Evolutionary conservation across 1,140 invertebrate genomes (phyloP).

Genomic region (Homarus americanus): DNA sequence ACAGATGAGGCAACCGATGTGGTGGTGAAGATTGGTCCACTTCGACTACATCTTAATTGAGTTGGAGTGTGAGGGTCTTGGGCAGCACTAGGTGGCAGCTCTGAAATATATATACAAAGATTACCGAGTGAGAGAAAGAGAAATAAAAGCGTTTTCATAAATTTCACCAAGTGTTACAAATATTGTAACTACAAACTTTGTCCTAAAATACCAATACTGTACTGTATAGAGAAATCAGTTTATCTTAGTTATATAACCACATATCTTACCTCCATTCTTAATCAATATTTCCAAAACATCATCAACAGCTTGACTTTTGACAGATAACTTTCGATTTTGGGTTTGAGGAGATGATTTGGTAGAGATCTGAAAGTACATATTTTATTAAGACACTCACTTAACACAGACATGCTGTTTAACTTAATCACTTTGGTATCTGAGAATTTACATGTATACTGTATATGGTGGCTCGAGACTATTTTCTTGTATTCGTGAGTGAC

Average conservation of each 20-base stretch:
- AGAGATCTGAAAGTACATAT: conserved; percentile 42
- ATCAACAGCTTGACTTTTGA: conserved; percentile 93
- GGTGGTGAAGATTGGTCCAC: conserved; percentile 45
- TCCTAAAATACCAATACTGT: neutral
- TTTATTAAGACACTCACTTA: too few species aligned
- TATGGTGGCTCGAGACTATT: too few species aligned
- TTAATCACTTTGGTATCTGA: too few species aligned
- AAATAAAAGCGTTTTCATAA: neutral
- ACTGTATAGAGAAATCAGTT: neutral
- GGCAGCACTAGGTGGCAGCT: conserved; percentile 91
- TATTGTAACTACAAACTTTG: neutral
- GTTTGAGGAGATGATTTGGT: conserved; percentile 43
- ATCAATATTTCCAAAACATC: conserved; percentile 97
- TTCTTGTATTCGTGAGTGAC: too few species aligned
- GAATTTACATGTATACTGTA: too few species aligned
- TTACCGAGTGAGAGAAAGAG: neutral
- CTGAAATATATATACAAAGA: conserved; percentile 78
- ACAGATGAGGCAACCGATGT: conserved; percentile 78
- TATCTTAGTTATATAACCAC: neutral
- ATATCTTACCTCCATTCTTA: conserved; percentile 86
- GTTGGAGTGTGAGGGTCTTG: conserved; percentile 87
- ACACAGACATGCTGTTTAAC: too few species aligned
- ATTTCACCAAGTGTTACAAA: too few species aligned
- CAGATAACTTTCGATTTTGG: conserved; percentile 75
- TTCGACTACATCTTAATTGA: conserved; percentile 76